phyloP scores from a whole-genome alignment of 2,888 invertebrate species.

The Zygaena filipendulae region DNA sequence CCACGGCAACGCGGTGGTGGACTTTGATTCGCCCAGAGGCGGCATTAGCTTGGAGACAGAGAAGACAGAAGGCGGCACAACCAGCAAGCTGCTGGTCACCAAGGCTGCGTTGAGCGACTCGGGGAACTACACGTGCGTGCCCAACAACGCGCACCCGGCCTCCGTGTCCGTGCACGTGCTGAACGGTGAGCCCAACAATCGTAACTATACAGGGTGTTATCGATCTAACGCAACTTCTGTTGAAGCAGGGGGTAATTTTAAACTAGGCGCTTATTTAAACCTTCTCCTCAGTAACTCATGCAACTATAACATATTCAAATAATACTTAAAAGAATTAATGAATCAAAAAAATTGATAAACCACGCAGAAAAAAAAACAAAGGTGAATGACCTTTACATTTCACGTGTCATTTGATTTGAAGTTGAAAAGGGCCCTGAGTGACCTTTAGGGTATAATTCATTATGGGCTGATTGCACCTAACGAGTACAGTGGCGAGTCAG shows the following conservation, averaged over 20 bases:
- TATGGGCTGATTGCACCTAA: no score
- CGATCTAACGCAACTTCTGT: slow-evolving; percentile 7
- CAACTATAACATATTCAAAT: no score
- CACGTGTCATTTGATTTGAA: no score
- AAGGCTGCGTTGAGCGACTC: slow-evolving; percentile 87
- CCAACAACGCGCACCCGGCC: slow-evolving; percentile 84
- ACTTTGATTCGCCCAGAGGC: slow-evolving; percentile 85
- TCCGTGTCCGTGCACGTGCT: slow-evolving; percentile 87
- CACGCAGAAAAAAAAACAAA: no score
- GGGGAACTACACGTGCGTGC: slow-evolving; percentile 92
- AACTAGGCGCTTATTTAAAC: no score
- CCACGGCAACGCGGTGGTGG: slow-evolving; percentile 83
- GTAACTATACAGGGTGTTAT: slow-evolving; percentile 6
- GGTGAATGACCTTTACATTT: no score
- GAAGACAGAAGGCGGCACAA: slow-evolving; percentile 86
- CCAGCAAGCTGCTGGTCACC: slow-evolving; percentile 85
- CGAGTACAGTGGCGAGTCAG: no score
- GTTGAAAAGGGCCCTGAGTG: no score
- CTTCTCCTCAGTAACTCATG: no score
- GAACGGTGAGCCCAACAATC: slow-evolving; percentile 71
- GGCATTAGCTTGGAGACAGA: slow-evolving; percentile 91
- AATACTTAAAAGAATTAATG: no score
- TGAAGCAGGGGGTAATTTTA: slow-evolving; percentile 9
- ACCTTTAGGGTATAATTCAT: no score
- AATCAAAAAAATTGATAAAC: no score